A percentile compares a stretch with the other conserved stretches of the same genome.
These are phyloP conservation scores for Xylocopa sonorina DNA, from an alignment of 1,140 invertebrate species.

Conservation along the genomic window DNA sequence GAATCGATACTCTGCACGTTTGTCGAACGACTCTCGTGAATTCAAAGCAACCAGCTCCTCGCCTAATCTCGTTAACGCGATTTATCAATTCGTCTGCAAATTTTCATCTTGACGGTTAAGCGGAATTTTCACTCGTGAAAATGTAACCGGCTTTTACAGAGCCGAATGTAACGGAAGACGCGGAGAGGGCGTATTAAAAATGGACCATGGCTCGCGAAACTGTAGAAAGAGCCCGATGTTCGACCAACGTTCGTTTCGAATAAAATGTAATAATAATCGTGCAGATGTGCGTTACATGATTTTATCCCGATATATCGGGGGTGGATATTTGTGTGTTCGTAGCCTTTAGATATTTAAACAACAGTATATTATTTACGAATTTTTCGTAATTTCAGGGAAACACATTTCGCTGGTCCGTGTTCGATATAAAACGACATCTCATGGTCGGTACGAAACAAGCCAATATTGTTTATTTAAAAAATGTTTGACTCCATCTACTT, in stretches of 20 bases:
- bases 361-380: background rate
- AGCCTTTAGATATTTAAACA: constrained; percentile 1
- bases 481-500: constrained; percentile 15
- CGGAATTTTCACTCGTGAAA: constrained; percentile 21
- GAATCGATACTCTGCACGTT: constrained; percentile 46
- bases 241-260: background rate
- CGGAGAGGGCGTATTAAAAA: background rate
- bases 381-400: background rate
- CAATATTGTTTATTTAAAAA: constrained; percentile 34
- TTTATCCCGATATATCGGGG: background rate
- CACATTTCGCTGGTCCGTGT: background rate
- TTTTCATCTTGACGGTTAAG: constrained; percentile 8
- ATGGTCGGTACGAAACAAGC: background rate
- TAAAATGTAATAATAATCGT: constrained; percentile 1
- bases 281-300: background rate
- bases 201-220: background rate
- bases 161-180: background rate
- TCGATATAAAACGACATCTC: constrained; percentile 12
- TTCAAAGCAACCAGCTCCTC: constrained; percentile 18
- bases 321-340: background rate
- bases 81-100: constrained; percentile 37
- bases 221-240: background rate
- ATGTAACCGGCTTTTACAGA: background rate
- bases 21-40: constrained; percentile 38
- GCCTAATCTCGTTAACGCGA: constrained; percentile 38